Conservation (phyloP, 23 tunicate genomes). For the Halocynthia roretzi region DNA sequence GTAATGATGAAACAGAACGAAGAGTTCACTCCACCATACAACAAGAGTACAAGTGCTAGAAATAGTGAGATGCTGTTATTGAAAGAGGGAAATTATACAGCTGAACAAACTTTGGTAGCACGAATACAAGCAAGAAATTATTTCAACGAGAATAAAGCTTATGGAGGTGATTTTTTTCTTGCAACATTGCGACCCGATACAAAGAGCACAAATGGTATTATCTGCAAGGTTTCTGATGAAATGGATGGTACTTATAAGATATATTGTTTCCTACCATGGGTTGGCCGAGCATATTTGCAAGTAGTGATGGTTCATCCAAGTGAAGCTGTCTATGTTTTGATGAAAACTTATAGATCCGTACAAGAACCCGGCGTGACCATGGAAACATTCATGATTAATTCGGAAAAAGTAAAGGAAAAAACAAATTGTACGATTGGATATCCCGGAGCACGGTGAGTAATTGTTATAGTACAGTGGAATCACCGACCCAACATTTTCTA, state of each 20-base stretch:
- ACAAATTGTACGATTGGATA: constrained; percentile 37
- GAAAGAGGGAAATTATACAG: no score
- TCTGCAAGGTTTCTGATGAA: constrained; percentile 3
- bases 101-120: no score
- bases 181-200: constrained; percentile 3
- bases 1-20: no score
- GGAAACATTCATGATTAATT: constrained; percentile 20
- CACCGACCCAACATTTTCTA: no score
- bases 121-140: no score
- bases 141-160: neutral
- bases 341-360: constrained; percentile 13
- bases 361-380: neutral
- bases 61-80: no score
- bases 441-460: constrained; percentile 8
- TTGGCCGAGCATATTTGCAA: constrained; percentile 2
- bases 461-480: no score
- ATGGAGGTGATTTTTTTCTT: constrained; percentile 23
- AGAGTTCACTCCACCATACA: no score
- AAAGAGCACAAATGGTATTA: neutral
- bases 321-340: constrained; percentile 7
- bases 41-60: no score
- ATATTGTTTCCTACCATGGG: constrained; percentile 17
- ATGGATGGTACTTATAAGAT: neutral
- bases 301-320: constrained; percentile 21
- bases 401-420: constrained; percentile 52